Evolutionary conservation across 2,888 invertebrate genomes (phyloP), one percentile per base, ranked within the genome.

Genomic region (Nemotelus pantherinus): DNA sequence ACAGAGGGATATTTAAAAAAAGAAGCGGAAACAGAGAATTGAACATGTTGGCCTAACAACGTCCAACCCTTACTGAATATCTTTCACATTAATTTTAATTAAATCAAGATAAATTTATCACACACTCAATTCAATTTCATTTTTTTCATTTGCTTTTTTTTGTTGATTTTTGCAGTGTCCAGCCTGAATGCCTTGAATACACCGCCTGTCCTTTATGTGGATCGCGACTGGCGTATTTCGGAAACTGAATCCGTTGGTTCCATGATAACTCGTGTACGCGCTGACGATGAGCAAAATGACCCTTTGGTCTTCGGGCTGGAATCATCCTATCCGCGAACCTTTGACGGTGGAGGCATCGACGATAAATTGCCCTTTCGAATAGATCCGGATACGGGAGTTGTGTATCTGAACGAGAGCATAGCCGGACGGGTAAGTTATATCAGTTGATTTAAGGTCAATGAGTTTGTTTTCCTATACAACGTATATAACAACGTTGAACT

Each of bases 381-480:
- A 79, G 91, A 96, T 85, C 90, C 91, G 55, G 87, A 88, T 3
- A 93, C 93, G 0, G 96, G 96, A 48, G 91, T 91, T 3, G 93
- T 96, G 74, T 93, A 91, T 82, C 90, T 95, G 70, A 95, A 95
- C 83, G 93, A 95, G 83, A 93, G 94, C 0, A 89, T 96, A 50
- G 86, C 87, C 82, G 93, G 93, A 84, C 90, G 92, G 89, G 95
- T 95, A 88, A 90, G 90, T 87, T 50, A 39, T 63, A 41, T 39
- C 2, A 70, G 67, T 78, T 39, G 63, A 47, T 25, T 10, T 2
- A 75, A 41, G 25, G 25, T 25, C 25, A 63, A 3, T 53, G 53
- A 9, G 53, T 10, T 53, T 53, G 10, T 9, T 53, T 53, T 53
- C 10, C 6, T 9, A 53, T 53, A 10, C 53, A 53, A 9, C 10